Evolutionary conservation across 2,888 invertebrate species (phyloP).

Genomic region (Catonia carolina): DNA sequence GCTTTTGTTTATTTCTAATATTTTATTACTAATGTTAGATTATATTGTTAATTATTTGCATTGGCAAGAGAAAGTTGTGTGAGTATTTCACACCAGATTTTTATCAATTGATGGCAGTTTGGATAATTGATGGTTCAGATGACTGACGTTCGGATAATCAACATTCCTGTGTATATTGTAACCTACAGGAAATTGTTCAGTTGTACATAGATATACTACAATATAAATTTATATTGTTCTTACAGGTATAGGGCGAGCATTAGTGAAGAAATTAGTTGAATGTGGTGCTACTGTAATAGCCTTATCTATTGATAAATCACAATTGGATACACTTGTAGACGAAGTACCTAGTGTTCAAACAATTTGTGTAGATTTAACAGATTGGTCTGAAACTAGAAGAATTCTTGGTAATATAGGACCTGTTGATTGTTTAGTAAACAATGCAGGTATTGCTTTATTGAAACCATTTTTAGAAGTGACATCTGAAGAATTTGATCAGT

Average conservation of each 20-base stretch:
- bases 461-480: conserved; percentile 63
- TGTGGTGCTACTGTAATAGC: conserved; percentile 72
- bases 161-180: too few relatives aligned
- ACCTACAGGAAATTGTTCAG: too few relatives aligned
- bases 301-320: conserved; percentile 58
- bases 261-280: conserved; percentile 60
- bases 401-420: conserved; percentile 53
- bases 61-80: too few relatives aligned
- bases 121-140: too few relatives aligned
- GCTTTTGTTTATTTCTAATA: too few relatives aligned
- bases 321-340: conserved; percentile 56
- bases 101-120: too few relatives aligned
- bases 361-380: conserved; percentile 61
- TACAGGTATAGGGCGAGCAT: conserved; percentile 59
- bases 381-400: conserved; percentile 68
- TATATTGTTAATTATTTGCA: too few relatives aligned
- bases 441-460: conserved; percentile 69
- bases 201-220: too few relatives aligned
- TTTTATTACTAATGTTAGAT: too few relatives aligned
- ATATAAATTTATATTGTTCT: conserved; percentile 1
- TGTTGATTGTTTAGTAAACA: conserved; percentile 82
- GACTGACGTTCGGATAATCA: too few relatives aligned
- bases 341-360: conserved; percentile 56
- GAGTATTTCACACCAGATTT: too few relatives aligned
- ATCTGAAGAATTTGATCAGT: conserved; percentile 65